These are phyloP conservation scores for Dicrurus megarhynchus DNA, from an alignment of 2,113 vertebrate genomes.

Conservation along the genomic window DNA sequence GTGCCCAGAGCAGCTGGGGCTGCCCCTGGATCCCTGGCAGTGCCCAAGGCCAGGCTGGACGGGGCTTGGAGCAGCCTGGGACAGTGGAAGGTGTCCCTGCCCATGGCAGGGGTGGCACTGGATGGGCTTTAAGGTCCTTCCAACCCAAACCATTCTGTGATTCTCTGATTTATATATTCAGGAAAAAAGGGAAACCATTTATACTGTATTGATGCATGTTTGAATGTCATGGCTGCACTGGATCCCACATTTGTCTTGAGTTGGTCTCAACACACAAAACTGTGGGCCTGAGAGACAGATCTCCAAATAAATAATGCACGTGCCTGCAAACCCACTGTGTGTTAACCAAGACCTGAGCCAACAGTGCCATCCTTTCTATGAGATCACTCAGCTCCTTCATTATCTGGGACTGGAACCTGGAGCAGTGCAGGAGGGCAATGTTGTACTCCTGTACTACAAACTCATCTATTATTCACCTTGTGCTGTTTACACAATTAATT, in stretches of 20 bases:
- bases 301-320: neutral
- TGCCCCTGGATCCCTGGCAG: neutral
- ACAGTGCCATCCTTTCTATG: rapidly evolving
- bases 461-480: neutral
- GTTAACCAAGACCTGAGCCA: neutral
- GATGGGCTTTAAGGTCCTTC: neutral
- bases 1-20: neutral
- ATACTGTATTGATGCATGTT: rapidly evolving
- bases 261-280: neutral
- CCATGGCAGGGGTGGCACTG: neutral
- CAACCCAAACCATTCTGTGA: neutral
- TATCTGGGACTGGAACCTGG: neutral
- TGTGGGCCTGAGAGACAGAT: neutral
- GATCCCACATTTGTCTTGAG: neutral
- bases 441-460: neutral
- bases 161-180: neutral
- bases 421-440: neutral
- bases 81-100: neutral
- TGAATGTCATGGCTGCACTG: neutral
- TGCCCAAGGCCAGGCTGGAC: rapidly evolving
- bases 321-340: neutral
- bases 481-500: neutral
- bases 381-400: neutral
- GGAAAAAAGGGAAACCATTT: neutral
- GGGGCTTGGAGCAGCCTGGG: neutral